Base-by-base conservation (phyloP, 2,797 vertebrate genomes). In the Columba guinea region DNA sequence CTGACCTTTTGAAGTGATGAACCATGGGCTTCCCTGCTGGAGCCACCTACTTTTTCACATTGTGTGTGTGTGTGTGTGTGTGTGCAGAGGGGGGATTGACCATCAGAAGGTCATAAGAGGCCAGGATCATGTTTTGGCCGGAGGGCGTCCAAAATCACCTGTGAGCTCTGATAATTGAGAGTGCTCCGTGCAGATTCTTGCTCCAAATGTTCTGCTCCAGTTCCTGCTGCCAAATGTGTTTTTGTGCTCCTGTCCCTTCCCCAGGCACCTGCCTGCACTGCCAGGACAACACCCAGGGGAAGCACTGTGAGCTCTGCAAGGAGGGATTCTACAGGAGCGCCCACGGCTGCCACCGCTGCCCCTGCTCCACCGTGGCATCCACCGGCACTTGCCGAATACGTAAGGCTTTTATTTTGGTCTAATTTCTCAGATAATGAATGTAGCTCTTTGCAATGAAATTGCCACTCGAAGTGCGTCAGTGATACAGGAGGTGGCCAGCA, bases 231-330 rank as follows among this genome's bases (percentile, higher is more conserved):
- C 41, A 16, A 95, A 39, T 0, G 21, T 20, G 60, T 70, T 14
- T 81, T 41, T 96, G 56, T 95, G 68, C 41, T 90, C 34, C 39
- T 80, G 35, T 90, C 70, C 51, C 41, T 96, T 96, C 70, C 62
- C 34, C 97, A 99, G 99, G 99, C 95, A 83, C 95, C 96, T 99
- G 99, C 97, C 89, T 98, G 97, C 98, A 98, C 95, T 99, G 99
- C 96, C 98, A 98, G 94, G 98, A 97, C 10, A 99, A 99, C 97
- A 99, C 98, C 1, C 95, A 98, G 96, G 99, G 99, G 68, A 52
- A 92, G 73, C 98, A 98, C 97, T 99, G 99, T 77, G 99, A 99
- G 97, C 98, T 98, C 93, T 99, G 99, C 96, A 98, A 97, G 96
- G 98, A 98, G 13, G 97, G 97, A 30, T 99, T 98, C 97, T 99